Evolutionary conservation across 2,113 vertebrate species (phyloP), one percentile per base, ranked within the genome.

Genomic region (Delphinapterus leucas): DNA sequence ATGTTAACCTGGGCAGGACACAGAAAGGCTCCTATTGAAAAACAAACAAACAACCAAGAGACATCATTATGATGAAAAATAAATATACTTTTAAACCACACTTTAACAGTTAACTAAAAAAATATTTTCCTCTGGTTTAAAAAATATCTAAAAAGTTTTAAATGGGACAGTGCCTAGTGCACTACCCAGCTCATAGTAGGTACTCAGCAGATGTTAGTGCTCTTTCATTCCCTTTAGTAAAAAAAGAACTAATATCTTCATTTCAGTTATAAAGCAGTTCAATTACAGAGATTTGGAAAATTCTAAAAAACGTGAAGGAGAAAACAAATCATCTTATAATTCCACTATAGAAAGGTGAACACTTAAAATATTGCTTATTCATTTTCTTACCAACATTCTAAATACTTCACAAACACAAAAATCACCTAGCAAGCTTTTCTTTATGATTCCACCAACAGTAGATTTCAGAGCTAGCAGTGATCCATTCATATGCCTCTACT

Each of bases 371-470:
- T 7, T 90, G 71, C 14, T 88, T 79, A 60, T 95, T 88, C 53
- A 67, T 73, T 95, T 93, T 87, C 76, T 91, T 95, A 82, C 17
- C 28, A 88, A 28, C 44, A 92, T 81, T 28, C 10, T 79, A 90
- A 76, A 38, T 71, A 71, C 4, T 47, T 71, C 18, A 76, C 21
- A 90, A 26, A 68, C 12, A 68, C 14, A 88, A 89, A 33, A 79
- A 53, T 67, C 6, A 65, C 49, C 21, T 55, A 91, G 55, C 33
- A 79, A 89, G 71, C 1, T n/a, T 86, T n/a, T 76, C n/a, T 73
- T 82, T 36, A 94, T 63, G 44, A 67, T 49, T 79, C 6, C 6
- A 77, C 13, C 44, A 77, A 26, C 67, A 88, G n/a, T 81, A 77
- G 85, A 82, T 87, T 93, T 92, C 33, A 76, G 44, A 95, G 28